These are phyloP conservation scores for Eubasilissa splendida DNA, from an alignment of 2,888 invertebrate genomes.

Conservation along the genomic window DNA sequence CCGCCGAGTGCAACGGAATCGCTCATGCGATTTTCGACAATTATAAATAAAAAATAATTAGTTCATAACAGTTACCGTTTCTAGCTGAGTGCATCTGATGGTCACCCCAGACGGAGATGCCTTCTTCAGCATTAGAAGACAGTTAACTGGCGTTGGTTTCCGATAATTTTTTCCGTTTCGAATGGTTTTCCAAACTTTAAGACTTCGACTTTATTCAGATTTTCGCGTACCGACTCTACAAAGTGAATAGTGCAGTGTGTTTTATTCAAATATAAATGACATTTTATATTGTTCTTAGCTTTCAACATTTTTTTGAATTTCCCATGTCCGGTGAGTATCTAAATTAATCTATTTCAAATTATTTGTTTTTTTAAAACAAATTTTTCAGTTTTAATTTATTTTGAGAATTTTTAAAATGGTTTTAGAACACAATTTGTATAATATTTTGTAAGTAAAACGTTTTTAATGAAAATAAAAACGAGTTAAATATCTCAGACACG, in stretches of 20 bases:
- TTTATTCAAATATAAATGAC: constrained; percentile 2
- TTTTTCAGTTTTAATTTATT: too few species aligned
- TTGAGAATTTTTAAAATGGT: too few species aligned
- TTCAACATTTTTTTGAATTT: not conserved
- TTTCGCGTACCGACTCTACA: constrained; percentile 1
- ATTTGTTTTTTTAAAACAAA: not conserved
- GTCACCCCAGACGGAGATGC: constrained; percentile 3
- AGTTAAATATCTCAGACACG: too few species aligned
- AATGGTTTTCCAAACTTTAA: not conserved
- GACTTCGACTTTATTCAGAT: constrained; percentile 1
- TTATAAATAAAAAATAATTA: constrained; percentile 7
- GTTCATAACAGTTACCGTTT: not conserved
- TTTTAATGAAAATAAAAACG: too few species aligned
- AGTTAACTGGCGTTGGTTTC: constrained; percentile 5
- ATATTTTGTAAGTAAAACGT: too few species aligned
- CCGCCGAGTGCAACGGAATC: too few species aligned
- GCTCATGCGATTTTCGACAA: constrained; percentile 2
- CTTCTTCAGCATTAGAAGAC: not conserved
- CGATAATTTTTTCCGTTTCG: not conserved
- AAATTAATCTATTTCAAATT: not conserved
- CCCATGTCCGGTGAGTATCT: constrained; percentile 28
- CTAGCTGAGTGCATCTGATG: constrained; percentile 17
- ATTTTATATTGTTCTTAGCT: too few species aligned
- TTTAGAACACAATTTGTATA: too few species aligned
- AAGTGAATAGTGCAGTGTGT: constrained; percentile 3